Evolutionary conservation across 2,113 vertebrate species (phyloP), one percentile per base, ranked within the genome.

Genomic region (Sciurus niger): DNA sequence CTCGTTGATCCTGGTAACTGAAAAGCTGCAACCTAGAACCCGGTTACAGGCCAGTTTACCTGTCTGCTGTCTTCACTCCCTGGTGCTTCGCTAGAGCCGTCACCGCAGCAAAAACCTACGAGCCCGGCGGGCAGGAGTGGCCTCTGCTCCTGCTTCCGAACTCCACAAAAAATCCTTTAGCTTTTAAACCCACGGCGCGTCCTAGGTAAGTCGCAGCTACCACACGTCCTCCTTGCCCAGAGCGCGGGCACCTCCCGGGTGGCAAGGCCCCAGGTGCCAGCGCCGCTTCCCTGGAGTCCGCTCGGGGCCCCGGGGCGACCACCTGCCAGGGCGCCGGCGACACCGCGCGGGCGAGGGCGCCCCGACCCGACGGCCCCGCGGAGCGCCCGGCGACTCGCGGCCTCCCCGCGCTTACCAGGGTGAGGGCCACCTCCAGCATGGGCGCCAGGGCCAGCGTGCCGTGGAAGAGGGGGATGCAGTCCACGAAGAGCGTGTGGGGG

Each of bases 401-500:
- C 46, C 65, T 28, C 8, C 60, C 60, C 43, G 72, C 34, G 90
- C 99, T 99, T 97, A 99, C 99, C 99, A 99, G 97, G 0, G 99
- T 99, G 74, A 99, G 98, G 11, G 99, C 99, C 96, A 99, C 99
- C 98, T 99, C 99, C 78, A 99, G 98, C 99, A 99, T 99, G 17
- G 99, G 99, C 2, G 99, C 99, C 82, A 99, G 98, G 32, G 99
- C 99, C 28, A 99, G 98, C 16, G 99, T 99, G 0, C 99, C 99
- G 96, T 99, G 99, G 97, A 99, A 99, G 1, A 99, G 99, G 6
- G 99, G 99, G 72, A 99, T 99, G 82, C 99, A 99, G 97, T 99
- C 99, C 94, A 99, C 99, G 96, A 99, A 99, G 65, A 99, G 97
- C 0, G 99, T 97, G 1, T 98, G 98, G 0, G 98, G 98, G 4